A percentile compares a stretch with the other conserved stretches of the same genome.
These are phyloP conservation scores for Numenius arquata DNA, from an alignment of 2,113 vertebrate species.

Conservation along the genomic window DNA sequence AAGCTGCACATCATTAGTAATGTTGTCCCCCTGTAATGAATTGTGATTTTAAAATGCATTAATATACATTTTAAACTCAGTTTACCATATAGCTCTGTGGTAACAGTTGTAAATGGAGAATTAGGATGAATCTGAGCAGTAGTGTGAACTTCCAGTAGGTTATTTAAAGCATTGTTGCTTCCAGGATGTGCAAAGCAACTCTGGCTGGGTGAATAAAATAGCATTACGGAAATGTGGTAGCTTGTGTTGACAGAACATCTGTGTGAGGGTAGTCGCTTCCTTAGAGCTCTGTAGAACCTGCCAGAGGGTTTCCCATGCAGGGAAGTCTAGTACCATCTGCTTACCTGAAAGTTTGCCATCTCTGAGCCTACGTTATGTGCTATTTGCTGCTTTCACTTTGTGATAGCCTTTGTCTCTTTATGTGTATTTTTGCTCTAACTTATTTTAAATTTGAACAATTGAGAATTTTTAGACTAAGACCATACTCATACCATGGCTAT, in stretches of 20 bases:
- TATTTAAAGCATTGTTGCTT: background rate
- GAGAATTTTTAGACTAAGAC: background rate
- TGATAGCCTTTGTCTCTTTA: background rate
- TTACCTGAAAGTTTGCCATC: constrained; percentile 42
- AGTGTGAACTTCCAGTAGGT: background rate
- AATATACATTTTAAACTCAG: background rate
- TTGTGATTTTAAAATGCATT: background rate
- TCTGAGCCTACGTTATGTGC: background rate
- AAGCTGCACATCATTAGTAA: background rate
- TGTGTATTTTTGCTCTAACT: background rate
- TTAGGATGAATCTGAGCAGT: background rate
- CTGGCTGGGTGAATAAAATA: background rate
- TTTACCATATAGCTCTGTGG: background rate
- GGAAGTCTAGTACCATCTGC: constrained; percentile 19
- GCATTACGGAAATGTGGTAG: background rate
- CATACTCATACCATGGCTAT: background rate
- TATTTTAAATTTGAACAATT: background rate
- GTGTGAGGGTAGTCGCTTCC: background rate
- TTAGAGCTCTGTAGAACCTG: background rate
- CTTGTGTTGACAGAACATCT: constrained; percentile 7
- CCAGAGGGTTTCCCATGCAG: background rate
- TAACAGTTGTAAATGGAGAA: background rate
- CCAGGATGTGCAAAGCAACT: background rate
- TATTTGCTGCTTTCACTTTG: background rate
- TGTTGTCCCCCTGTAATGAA: background rate